Base-by-base conservation (phyloP, 2,888 invertebrate species). In the Phyllotreta cruciferae region DNA sequence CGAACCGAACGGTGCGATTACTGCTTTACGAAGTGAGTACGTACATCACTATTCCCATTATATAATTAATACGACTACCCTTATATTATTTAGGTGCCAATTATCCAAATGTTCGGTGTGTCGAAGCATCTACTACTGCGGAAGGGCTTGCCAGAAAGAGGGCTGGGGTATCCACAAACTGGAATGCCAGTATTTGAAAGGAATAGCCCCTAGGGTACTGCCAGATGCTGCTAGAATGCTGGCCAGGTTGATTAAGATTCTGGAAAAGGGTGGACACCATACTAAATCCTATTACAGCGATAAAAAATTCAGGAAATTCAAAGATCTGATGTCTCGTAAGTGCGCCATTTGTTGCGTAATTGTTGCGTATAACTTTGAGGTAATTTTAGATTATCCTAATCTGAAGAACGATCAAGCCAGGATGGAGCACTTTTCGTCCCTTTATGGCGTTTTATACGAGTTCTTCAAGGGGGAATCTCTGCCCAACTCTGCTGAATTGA, bases 301-400 rank as follows among this genome's bases (percentile, higher is more conserved):
- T 35, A 88, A 84, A 3, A 86, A 85, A 8, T 93, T 86, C 71
- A 84, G 94, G 60, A 89, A 87, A 81, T 95, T 93, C 83, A 89
- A 90, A 75, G 93, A 95, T 81, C 82, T 96, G 14, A 93, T 94
- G 93, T 93, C 95, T 54, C 96, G 95, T 95, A 84, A 88, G 91
- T 58, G 58, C 56, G 7, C 9, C 24, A 53, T 36, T 47, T 61
- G 3, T 38, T 36, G 11, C 62, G 13, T 14, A 53, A 60, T 55
- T 64, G 39, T 9, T 7, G 38, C 8, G 6, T 7, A 6, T 37
- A 54, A 44, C 38, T 38, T 38, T 41, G 9, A 54, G 41, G 49
- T 36, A 34, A 58, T 70, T 73, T n/a, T 82, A 96, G 96, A 96
- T 85, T 91, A 91, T 75, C 84, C 89, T 0, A 91, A 94, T 71